A percentile compares a stretch with the other conserved stretches of the same genome.
Conservation (phyloP, 2,113 vertebrate genomes). For the Antechinus stuartii region DNA sequence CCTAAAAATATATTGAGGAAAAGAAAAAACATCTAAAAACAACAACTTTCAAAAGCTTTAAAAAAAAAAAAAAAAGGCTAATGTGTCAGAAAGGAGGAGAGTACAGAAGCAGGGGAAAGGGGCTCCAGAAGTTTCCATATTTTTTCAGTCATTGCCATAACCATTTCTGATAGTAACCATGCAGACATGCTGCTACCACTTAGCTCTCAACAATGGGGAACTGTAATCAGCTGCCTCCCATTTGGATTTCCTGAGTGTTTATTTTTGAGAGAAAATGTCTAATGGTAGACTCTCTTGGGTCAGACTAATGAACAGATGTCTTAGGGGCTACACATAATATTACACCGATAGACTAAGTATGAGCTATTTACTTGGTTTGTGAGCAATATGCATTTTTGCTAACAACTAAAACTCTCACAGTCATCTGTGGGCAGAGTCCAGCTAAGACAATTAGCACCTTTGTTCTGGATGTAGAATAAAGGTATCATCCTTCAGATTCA, state of each 20-base stretch:
- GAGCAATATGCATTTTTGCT: neutral
- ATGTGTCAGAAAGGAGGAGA: neutral
- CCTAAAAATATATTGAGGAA: too few species aligned
- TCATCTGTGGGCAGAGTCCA: neutral
- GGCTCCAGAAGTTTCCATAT: neutral
- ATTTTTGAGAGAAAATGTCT: neutral
- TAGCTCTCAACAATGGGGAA: neutral
- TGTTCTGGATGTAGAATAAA: neutral
- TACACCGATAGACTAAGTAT: neutral
- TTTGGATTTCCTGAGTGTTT: neutral
- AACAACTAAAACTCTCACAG: neutral
- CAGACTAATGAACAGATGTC: neutral
- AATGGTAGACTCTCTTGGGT: neutral
- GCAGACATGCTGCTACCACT: neutral
- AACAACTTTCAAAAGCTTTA: neutral
- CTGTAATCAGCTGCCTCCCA: neutral
- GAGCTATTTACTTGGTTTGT: neutral
- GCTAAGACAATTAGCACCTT: neutral
- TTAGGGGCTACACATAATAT: neutral
- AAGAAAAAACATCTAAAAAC: neutral
- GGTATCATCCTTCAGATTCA: neutral
- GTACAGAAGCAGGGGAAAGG: neutral
- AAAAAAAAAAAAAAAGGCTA: neutral
- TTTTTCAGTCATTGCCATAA: neutral
- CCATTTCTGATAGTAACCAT: neutral